Evolutionary conservation across 2,888 invertebrate species (phyloP).

Genomic region (Drosophila flavopinicola): DNA sequence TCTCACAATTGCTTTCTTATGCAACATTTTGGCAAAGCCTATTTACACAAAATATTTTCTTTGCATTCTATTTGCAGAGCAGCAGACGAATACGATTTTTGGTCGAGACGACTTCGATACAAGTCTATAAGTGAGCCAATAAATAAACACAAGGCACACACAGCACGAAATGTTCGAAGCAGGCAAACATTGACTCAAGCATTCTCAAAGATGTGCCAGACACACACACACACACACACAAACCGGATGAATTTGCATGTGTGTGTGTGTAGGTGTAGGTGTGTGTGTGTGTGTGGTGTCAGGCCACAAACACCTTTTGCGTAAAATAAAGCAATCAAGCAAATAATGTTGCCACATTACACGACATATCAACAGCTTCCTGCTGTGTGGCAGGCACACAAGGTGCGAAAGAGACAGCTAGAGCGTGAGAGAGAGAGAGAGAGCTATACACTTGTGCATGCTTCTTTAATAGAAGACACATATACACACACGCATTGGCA

Average conservation of each 20-base stretch:
- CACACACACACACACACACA: too few species aligned
- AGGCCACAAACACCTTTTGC: slow-evolving; percentile 80
- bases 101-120: slow-evolving; percentile 24
- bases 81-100: slow-evolving; percentile 50
- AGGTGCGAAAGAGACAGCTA: slow-evolving; percentile 4
- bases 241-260: slow-evolving; percentile 34
- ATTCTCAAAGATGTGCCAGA: slow-evolving; percentile 64
- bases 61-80: slow-evolving; percentile 70
- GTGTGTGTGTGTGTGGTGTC: slow-evolving; percentile 63
- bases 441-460: slow-evolving; percentile 40
- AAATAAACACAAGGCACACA: slow-evolving; percentile 64
- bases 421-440: slow-evolving; percentile 17
- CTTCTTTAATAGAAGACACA: slow-evolving; percentile 63
- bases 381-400: slow-evolving; percentile 44
- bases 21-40: slow-evolving; percentile 61
- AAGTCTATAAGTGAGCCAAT: slow-evolving; percentile 70
- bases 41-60: slow-evolving; percentile 76
- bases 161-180: slow-evolving; percentile 69
- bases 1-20: slow-evolving; percentile 73
- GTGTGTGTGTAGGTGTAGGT: slow-evolving; percentile 18
- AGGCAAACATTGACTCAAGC: slow-evolving; percentile 77
- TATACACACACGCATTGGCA: slow-evolving; percentile 45
- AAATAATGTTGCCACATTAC: slow-evolving; percentile 81
- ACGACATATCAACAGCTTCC: slow-evolving; percentile 77
- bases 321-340: slow-evolving; percentile 81